phyloP scores from a whole-genome alignment of 2,797 vertebrate species.

The Alauda arvensis region DNA sequence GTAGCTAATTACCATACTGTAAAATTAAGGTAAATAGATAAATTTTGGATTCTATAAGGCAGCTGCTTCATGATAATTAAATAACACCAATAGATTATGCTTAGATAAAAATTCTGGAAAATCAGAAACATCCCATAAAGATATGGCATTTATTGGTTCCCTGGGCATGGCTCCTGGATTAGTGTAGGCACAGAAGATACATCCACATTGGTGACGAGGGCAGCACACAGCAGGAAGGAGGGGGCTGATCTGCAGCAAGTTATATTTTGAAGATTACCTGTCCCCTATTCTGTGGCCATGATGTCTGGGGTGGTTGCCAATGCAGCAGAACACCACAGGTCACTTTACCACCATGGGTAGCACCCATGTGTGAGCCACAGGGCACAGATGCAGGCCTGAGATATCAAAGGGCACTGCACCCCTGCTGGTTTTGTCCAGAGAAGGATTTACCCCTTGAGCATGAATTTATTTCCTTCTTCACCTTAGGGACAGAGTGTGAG shows the following conservation, averaged over 20 bases:
- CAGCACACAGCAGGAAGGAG: neutral
- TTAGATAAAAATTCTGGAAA: conserved; percentile 15
- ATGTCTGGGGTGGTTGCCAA: neutral
- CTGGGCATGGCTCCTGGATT: neutral
- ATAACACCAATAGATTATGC: neutral
- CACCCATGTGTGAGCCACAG: neutral
- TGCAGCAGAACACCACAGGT: neutral
- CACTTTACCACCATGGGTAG: fast-evolving
- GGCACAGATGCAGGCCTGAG: neutral
- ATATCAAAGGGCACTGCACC: fast-evolving
- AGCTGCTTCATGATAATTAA: conserved; percentile 25
- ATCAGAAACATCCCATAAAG: neutral
- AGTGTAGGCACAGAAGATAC: neutral
- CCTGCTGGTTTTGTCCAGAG: neutral
- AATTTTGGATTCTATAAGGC: neutral
- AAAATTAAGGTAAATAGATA: conserved; percentile 14
- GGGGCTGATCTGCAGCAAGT: neutral
- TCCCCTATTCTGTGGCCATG: neutral
- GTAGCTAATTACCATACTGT: conserved; percentile 7
- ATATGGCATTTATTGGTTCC: neutral
- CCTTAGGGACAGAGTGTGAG: neutral
- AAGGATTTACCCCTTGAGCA: neutral
- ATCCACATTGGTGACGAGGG: fast-evolving
- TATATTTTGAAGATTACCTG: neutral
- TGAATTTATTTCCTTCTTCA: neutral